Conservation (phyloP, 2,113 vertebrate genomes). For the Lonchura striata region DNA sequence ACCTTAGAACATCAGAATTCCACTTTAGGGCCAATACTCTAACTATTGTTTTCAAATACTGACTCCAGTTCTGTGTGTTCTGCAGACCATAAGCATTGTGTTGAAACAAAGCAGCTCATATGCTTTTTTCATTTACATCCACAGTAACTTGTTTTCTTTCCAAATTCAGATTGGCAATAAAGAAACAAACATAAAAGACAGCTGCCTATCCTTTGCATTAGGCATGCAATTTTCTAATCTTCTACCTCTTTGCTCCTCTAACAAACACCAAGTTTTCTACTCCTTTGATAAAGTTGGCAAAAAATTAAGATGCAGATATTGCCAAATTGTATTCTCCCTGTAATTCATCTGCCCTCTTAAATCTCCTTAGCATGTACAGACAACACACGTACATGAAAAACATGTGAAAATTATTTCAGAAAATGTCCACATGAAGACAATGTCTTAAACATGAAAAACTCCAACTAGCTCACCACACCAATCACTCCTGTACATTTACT, state of each 20-base stretch:
- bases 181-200: neutral
- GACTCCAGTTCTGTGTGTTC: neutral
- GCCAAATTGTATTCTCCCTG: neutral
- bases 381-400: fast-evolving
- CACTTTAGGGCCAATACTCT: neutral
- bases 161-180: neutral
- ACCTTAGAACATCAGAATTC: neutral
- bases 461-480: neutral
- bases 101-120: neutral
- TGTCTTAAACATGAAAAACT: neutral
- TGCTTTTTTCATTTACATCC: neutral
- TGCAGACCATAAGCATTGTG: neutral
- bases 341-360: neutral
- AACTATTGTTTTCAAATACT: neutral
- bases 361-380: neutral
- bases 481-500: neutral
- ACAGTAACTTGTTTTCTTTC: neutral
- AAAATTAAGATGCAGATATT: neutral
- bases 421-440: fast-evolving
- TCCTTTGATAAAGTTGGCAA: fast-evolving
- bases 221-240: neutral
- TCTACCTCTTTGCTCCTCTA: neutral
- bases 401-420: neutral
- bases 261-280: neutral
- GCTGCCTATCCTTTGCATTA: neutral